phyloP scores from a whole-genome alignment of 2,888 invertebrate genomes.

The Cyclophora punctaria region DNA sequence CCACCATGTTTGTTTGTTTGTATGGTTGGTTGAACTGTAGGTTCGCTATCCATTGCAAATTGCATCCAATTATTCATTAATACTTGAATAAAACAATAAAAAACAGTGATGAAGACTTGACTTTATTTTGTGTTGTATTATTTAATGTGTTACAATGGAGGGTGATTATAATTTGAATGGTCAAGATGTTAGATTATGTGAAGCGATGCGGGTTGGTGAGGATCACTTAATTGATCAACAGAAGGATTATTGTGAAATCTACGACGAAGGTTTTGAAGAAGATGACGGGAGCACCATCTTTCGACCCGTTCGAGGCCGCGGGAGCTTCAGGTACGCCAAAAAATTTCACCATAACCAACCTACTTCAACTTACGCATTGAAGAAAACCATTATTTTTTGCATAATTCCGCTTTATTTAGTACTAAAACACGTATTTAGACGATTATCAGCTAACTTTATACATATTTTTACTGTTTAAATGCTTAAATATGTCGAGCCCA shows the following conservation, averaged over 20 bases:
- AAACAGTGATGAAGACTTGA: slow-evolving; percentile 51
- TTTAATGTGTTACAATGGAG: slow-evolving; percentile 45
- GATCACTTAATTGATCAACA: slow-evolving; percentile 40
- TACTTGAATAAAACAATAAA: slow-evolving; percentile 21
- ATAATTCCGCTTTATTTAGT: no score
- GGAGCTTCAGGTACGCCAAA: slow-evolving; percentile 51
- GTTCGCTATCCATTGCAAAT: slow-evolving; percentile 5
- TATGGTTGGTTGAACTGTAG: slow-evolving; percentile 9
- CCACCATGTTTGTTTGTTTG: slow-evolving; percentile 2
- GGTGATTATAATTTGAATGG: slow-evolving; percentile 57
- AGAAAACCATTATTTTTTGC: no score
- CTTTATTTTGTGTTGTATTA: slow-evolving; percentile 26
- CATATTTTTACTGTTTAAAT: no score
- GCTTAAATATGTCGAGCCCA: no score
- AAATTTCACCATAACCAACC: neutral
- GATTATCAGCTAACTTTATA: no score
- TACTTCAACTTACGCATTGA: no score
- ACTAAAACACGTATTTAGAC: no score
- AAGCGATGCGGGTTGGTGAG: slow-evolving; percentile 30
- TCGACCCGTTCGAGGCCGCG: slow-evolving; percentile 54
- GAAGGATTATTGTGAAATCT: slow-evolving; percentile 57
- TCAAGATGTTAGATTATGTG: slow-evolving; percentile 44
- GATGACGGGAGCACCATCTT: slow-evolving; percentile 53
- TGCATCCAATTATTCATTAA: slow-evolving; percentile 19
- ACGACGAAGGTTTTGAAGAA: slow-evolving; percentile 58